phyloP scores from a whole-genome alignment of 1,140 invertebrate species.

The Penaeus indicus region DNA sequence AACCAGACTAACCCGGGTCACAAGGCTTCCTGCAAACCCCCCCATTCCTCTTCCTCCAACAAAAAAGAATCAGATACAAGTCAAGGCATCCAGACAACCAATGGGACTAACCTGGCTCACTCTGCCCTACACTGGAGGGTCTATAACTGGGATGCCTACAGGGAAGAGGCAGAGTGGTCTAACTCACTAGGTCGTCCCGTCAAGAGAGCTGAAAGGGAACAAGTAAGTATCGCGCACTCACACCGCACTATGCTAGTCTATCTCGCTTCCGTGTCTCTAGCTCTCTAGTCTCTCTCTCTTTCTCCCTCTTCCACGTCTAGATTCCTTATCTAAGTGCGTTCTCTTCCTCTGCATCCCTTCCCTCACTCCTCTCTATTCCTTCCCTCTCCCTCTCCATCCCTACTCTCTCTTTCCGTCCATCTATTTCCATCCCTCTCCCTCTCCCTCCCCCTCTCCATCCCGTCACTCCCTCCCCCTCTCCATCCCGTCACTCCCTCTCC shows the following conservation, averaged over 20 bases:
- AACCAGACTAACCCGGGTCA: slow-evolving; percentile 44
- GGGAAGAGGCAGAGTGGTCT: slow-evolving; percentile 56
- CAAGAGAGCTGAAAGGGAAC: slow-evolving; percentile 47
- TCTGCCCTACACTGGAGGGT: slow-evolving; percentile 62
- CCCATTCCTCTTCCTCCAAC: slow-evolving; percentile 4
- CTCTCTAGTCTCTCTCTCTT: too few relatives aligned
- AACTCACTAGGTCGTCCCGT: slow-evolving; percentile 52
- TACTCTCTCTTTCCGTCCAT: too few relatives aligned
- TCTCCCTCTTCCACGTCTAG: too few relatives aligned
- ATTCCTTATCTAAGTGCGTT: too few relatives aligned
- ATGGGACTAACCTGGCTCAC: slow-evolving; percentile 55
- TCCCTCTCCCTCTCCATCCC: too few relatives aligned
- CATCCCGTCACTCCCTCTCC: too few relatives aligned
- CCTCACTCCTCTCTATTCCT: too few relatives aligned
- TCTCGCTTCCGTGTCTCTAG: too few relatives aligned
- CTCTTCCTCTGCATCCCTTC: too few relatives aligned
- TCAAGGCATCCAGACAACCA: slow-evolving; percentile 32
- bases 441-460: too few relatives aligned
- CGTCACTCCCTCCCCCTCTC: too few relatives aligned
- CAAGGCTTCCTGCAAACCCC: slow-evolving; percentile 39
- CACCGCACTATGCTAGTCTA: slow-evolving; percentile 18
- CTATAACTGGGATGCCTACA: slow-evolving; percentile 57
- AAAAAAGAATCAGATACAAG: slow-evolving; percentile 33
- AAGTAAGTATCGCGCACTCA: slow-evolving; percentile 48
- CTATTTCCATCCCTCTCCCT: too few relatives aligned